A percentile compares a stretch with the other conserved stretches of the same genome.
These are phyloP conservation scores for Hiodon alosoides DNA, from an alignment of 2,113 vertebrate genomes.

Conservation along the genomic window DNA sequence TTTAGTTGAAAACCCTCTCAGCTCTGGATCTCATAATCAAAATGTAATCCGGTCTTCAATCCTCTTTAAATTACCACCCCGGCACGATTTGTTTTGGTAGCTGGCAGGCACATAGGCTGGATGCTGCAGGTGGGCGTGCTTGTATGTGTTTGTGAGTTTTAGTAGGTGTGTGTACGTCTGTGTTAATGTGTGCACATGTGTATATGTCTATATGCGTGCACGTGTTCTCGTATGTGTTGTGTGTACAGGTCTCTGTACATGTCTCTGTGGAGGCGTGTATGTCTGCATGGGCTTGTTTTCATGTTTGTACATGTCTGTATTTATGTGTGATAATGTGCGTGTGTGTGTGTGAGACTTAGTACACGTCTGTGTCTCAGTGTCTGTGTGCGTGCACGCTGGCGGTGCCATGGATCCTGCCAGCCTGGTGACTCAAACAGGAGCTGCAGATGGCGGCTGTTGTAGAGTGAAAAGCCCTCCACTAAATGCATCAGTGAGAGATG, in stretches of 20 bases:
- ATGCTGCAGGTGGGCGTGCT: slow-evolving; percentile 8
- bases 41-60: slow-evolving; percentile 26
- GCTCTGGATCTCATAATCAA: slow-evolving; percentile 18
- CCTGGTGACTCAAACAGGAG: slow-evolving; percentile 11
- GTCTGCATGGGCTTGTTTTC: slow-evolving; percentile 1
- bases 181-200: neutral
- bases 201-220: neutral
- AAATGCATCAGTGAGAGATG: neutral
- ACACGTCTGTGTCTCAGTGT: neutral
- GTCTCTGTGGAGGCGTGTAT: neutral
- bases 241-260: neutral
- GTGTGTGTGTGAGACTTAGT: neutral
- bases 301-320: neutral
- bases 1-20: slow-evolving; percentile 21
- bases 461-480: neutral
- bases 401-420: slow-evolving; percentile 6
- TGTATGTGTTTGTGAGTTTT: neutral
- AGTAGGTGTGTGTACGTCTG: slow-evolving; percentile 1
- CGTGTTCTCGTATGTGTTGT: neutral
- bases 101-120: neutral
- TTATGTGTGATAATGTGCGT: neutral
- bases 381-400: slow-evolving; percentile 4
- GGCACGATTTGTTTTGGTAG: neutral
- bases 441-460: neutral
- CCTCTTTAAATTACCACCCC: slow-evolving; percentile 26